Percentiles rank a stretch among this genome's conserved stretches.
Evolutionary conservation across 2,797 vertebrate genomes (phyloP).

Genomic region (Gambusia yucatana): DNA sequence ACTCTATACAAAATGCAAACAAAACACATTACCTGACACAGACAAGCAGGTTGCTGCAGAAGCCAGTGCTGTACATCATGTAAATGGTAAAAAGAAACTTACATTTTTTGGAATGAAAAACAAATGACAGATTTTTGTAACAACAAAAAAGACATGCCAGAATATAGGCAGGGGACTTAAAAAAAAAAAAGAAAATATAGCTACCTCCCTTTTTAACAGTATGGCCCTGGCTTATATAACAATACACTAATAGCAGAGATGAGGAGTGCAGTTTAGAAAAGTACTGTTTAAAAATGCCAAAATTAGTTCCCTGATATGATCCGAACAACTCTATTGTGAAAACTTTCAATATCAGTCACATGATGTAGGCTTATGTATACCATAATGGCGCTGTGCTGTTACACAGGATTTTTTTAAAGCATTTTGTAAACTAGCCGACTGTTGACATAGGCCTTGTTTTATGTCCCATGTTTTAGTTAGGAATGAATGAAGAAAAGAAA

Average conservation of each 20-base stretch:
- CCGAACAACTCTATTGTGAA: neutral
- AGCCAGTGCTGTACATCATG: neutral
- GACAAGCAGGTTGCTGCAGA: neutral
- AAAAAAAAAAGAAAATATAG: neutral
- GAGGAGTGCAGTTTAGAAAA: neutral
- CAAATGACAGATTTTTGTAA: neutral
- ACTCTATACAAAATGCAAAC: neutral
- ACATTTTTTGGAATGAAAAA: neutral
- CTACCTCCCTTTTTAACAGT: neutral
- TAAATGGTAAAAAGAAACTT: neutral
- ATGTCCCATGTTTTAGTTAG: neutral
- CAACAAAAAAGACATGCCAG: neutral
- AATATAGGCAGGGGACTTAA: neutral
- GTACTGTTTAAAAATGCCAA: neutral
- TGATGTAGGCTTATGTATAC: neutral
- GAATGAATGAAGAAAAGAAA: neutral
- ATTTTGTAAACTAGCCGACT: neutral
- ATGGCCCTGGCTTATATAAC: neutral
- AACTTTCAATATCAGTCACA: neutral
- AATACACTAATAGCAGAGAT: neutral
- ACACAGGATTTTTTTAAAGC: neutral
- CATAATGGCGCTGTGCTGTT: neutral
- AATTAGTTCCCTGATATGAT: neutral
- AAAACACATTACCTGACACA: neutral
- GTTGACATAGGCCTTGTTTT: neutral